These are phyloP conservation scores for Bagarius yarrelli DNA, from an alignment of 2,113 vertebrate genomes.

Conservation along the genomic window DNA sequence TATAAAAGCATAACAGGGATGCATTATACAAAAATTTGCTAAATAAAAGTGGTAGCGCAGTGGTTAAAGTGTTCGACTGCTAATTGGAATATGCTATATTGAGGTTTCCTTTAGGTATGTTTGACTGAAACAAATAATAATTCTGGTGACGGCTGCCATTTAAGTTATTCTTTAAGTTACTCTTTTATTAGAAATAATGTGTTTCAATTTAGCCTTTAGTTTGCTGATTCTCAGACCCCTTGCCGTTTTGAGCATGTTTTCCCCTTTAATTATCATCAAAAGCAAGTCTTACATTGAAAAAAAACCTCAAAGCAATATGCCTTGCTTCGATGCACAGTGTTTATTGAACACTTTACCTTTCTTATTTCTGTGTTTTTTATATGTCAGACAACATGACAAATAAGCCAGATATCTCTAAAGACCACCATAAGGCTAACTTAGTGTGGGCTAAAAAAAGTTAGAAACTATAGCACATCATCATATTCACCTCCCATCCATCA, in stretches of 20 bases:
- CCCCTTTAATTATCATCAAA: not conserved
- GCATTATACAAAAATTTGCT: no score
- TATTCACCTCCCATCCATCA: slow-evolving; percentile 60
- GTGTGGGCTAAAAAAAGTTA: slow-evolving; percentile 52
- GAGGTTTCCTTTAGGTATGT: not conserved
- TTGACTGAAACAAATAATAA: slow-evolving; percentile 7
- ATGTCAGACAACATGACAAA: slow-evolving; percentile 60
- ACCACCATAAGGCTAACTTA: slow-evolving; percentile 60
- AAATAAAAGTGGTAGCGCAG: no score
- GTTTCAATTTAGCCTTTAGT: not conserved
- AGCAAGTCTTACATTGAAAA: not conserved
- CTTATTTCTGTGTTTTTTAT: slow-evolving; percentile 28
- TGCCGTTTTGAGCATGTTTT: no score
- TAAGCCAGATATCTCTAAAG: slow-evolving; percentile 55
- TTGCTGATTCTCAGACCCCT: not conserved
- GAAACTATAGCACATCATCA: slow-evolving; percentile 68
- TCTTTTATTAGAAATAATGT: not conserved
- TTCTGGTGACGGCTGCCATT: not conserved
- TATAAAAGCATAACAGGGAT: no score
- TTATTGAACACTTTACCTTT: not conserved
- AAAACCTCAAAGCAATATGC: not conserved
- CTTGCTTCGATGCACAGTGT: not conserved
- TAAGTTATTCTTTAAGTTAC: not conserved
- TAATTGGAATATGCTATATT: no score
- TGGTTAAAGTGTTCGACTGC: no score